phyloP scores from a whole-genome alignment of 2,888 invertebrate genomes.

The Prosopocoilus inquinatus region DNA sequence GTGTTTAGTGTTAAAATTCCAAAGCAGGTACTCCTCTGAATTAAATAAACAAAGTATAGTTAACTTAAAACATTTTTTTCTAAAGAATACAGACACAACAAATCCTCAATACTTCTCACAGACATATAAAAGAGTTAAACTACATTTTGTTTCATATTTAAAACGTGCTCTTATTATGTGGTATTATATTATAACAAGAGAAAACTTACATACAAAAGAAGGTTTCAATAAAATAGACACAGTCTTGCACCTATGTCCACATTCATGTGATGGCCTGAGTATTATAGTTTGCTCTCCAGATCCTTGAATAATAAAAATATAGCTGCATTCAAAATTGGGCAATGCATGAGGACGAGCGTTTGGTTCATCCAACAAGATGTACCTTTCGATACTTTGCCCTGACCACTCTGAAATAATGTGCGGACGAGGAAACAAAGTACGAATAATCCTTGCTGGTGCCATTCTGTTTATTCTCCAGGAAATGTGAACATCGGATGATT shows the following conservation, averaged over 20 bases:
- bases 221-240: constrained; percentile 69
- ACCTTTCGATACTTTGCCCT: constrained; percentile 76
- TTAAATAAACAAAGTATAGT: no score
- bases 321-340: constrained; percentile 81
- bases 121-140: no score
- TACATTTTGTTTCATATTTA: no score
- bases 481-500: constrained; percentile 39
- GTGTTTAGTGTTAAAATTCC: no score
- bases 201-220: constrained; percentile 72
- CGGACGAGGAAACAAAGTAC: constrained; percentile 72
- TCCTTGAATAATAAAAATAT: constrained; percentile 71
- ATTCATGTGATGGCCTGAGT: constrained; percentile 75
- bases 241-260: constrained; percentile 67
- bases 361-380: constrained; percentile 70
- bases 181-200: no score
- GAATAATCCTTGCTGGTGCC: constrained; percentile 66
- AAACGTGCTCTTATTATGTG: no score
- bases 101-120: no score
- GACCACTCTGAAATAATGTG: constrained; percentile 61
- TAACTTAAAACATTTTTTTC: no score
- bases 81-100: no score
- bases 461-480: constrained; percentile 77
- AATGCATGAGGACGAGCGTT: constrained; percentile 64
- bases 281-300: constrained; percentile 71
- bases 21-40: no score